These are phyloP conservation scores for Mythimna loreyi DNA, from an alignment of 2,888 invertebrate genomes.

Conservation along the genomic window DNA sequence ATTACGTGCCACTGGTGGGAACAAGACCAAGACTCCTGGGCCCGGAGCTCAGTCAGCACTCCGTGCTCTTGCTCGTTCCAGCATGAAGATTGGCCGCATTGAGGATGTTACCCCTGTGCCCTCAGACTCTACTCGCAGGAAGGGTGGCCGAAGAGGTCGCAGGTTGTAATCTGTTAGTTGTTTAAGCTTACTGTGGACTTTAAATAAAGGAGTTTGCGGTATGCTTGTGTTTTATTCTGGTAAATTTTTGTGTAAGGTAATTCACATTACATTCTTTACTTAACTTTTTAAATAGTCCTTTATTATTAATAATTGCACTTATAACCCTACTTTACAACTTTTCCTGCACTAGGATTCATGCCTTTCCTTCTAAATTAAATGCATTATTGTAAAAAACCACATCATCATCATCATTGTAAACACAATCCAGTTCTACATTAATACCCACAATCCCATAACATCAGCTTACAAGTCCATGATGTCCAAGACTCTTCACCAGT, in stretches of 20 bases:
- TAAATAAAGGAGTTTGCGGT: slow-evolving; percentile 84
- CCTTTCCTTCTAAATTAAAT: too few species aligned
- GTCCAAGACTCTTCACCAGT: too few species aligned
- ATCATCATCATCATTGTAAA: neutral
- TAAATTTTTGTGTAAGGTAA: neutral
- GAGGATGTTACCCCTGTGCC: slow-evolving; percentile 99
- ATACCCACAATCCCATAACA: too few species aligned
- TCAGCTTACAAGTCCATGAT: too few species aligned
- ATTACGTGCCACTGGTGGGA: slow-evolving; percentile 99
- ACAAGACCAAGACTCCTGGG: slow-evolving; percentile 99
- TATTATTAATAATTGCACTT: too few species aligned
- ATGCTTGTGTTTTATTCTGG: slow-evolving; percentile 70
- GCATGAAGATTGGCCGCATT: slow-evolving; percentile 99
- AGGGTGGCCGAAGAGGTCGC: slow-evolving; percentile 99
- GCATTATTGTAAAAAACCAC: neutral
- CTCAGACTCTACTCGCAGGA: slow-evolving; percentile 99
- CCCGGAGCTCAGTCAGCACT: slow-evolving; percentile 99
- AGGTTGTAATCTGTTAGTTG: slow-evolving; percentile 95
- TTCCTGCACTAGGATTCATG: too few species aligned
- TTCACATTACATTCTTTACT: neutral
- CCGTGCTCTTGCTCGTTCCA: slow-evolving; percentile 99
- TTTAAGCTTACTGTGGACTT: slow-evolving; percentile 86
- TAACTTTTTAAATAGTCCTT: neutral
- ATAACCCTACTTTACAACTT: neutral
- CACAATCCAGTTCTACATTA: too few species aligned